A percentile compares a stretch with the other conserved stretches of the same genome.
These are phyloP conservation scores for Oreotrochilus melanogaster DNA, from an alignment of 2,113 vertebrate species.

Conservation along the genomic window DNA sequence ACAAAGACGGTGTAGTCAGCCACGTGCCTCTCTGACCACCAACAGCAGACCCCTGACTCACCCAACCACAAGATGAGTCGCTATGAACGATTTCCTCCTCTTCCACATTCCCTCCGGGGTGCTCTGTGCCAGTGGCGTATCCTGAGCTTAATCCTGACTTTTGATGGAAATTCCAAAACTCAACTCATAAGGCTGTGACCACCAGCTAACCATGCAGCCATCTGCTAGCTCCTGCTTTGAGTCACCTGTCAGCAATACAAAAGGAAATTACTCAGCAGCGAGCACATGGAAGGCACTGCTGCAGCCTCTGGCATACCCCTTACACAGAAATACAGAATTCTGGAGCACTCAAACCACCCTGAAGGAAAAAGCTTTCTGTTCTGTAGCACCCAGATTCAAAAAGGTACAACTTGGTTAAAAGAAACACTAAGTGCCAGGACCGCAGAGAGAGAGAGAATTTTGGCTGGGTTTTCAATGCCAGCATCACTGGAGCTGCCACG, in stretches of 20 bases:
- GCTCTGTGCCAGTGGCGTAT: neutral
- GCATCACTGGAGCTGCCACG: constrained; percentile 59
- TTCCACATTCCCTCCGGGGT: neutral
- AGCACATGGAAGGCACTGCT: constrained; percentile 61
- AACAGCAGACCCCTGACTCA: constrained; percentile 75
- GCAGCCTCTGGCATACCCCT: constrained; percentile 42
- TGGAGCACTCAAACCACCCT: neutral
- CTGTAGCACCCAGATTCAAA: neutral
- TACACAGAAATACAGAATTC: neutral
- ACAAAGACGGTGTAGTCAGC: constrained; percentile 45
- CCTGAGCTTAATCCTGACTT: constrained; percentile 54
- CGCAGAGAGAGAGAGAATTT: constrained; percentile 17
- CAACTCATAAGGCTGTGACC: constrained; percentile 26
- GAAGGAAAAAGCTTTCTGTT: constrained; percentile 4
- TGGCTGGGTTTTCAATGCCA: constrained; percentile 53
- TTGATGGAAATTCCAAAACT: constrained; percentile 61
- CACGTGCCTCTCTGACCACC: constrained; percentile 76
- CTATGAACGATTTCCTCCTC: constrained; percentile 70
- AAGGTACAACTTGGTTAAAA: neutral
- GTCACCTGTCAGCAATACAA: constrained; percentile 78
- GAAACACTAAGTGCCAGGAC: neutral
- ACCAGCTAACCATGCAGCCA: constrained; percentile 37
- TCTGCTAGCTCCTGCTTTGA: constrained; percentile 59
- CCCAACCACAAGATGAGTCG: constrained; percentile 65
- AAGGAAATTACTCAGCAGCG: constrained; percentile 75